Evolutionary conservation across 2,888 invertebrate species (phyloP).

Genomic region (Drosophila kanekoi): DNA sequence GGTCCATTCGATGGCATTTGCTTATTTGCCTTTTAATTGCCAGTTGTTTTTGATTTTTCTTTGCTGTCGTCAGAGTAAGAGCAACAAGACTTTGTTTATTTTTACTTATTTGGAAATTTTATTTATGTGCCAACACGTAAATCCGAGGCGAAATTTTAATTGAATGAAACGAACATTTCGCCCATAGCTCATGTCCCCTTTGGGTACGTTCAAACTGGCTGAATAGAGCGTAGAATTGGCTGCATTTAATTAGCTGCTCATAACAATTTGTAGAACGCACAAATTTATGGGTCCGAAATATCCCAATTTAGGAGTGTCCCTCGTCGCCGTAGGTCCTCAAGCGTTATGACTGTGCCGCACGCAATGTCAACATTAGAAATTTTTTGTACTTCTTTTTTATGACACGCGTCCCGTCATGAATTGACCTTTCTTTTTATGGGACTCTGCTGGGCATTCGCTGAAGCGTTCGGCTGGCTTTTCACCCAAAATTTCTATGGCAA

Average conservation of each 20-base stretch:
- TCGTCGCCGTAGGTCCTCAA: neutral
- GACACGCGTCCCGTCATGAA: conserved; percentile 46
- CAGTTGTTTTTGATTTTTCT: neutral
- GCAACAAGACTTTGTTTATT: conserved; percentile 56
- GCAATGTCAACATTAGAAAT: conserved; percentile 58
- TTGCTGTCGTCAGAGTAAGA: conserved; percentile 64
- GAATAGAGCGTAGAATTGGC: neutral
- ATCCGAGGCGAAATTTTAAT: conserved; percentile 29
- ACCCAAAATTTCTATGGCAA: conserved; percentile 32
- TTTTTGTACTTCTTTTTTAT: conserved; percentile 34
- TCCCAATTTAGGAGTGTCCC: conserved; percentile 19
- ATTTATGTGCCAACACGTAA: conserved; percentile 47
- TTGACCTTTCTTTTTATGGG: conserved; percentile 61
- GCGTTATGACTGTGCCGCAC: conserved; percentile 49
- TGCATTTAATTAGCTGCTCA: conserved; percentile 24
- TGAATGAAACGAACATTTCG: conserved; percentile 1
- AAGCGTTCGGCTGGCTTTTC: conserved; percentile 25
- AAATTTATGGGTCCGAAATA: conserved; percentile 6
- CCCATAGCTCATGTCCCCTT: conserved; percentile 18
- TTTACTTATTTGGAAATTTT: conserved; percentile 33
- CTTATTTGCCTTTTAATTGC: conserved; percentile 47
- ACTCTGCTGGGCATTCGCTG: conserved; percentile 49
- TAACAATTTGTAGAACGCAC: conserved; percentile 30
- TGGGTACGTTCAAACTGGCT: neutral
- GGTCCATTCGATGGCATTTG: conserved; percentile 25